Evolutionary conservation across 1,140 invertebrate genomes (phyloP).

Genomic region (Drosophila watanabei): DNA sequence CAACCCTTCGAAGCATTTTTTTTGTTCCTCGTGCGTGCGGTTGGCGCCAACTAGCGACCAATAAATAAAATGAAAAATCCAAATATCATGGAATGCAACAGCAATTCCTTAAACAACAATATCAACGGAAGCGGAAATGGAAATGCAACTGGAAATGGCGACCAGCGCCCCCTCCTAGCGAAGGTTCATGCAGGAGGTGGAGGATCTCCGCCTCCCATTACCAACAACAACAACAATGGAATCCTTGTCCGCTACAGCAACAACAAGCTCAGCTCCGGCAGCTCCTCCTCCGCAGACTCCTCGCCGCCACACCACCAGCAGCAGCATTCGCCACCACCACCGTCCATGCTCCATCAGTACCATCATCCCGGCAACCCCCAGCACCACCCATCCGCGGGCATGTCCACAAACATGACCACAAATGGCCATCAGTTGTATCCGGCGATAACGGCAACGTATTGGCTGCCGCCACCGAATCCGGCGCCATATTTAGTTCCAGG

Average conservation of each 20-base stretch:
- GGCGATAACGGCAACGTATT: conserved; percentile 92
- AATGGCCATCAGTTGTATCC: conserved; percentile 88
- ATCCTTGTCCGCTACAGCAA: conserved; percentile 41
- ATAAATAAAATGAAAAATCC: conserved; percentile 84
- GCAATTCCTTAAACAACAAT: conserved; percentile 71
- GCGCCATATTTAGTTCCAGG: conserved; percentile 93
- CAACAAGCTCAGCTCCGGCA: conserved; percentile 57
- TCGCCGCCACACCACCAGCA: conserved; percentile 56
- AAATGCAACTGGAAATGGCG: conserved; percentile 65
- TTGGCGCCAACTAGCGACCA: conserved; percentile 73
- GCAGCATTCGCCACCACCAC: conserved; percentile 46
- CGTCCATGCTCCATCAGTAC: conserved; percentile 43
- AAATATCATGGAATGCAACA: conserved; percentile 77
- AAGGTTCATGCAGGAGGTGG: conserved; percentile 40
- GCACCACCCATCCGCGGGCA: conserved; percentile 38
- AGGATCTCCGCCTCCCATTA: conserved; percentile 42
- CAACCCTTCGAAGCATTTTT: conserved; percentile 15
- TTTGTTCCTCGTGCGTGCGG: conserved; percentile 3
- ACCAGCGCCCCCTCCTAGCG: conserved; percentile 56
- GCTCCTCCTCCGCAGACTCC: conserved; percentile 56
- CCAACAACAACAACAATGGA: conserved; percentile 38
- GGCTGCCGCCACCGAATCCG: conserved; percentile 91
- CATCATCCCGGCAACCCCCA: conserved; percentile 31
- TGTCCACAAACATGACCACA: conserved; percentile 81
- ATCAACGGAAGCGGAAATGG: conserved; percentile 80